Evolutionary conservation across 2,888 invertebrate genomes (phyloP).

Genomic region (Acanthosepion pharaonis): DNA sequence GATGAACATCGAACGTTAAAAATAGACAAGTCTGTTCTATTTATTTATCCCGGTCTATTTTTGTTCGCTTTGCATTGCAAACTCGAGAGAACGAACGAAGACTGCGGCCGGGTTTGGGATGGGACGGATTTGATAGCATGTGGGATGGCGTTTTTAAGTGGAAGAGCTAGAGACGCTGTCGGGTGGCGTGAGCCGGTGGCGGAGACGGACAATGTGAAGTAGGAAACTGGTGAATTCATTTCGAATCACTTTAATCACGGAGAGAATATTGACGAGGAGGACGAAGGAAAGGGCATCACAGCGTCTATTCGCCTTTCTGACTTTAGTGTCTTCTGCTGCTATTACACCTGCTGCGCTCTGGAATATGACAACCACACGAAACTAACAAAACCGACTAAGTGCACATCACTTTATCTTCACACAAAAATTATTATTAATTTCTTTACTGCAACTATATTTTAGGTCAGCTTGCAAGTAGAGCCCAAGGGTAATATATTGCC

Average conservation of each 20-base stretch:
- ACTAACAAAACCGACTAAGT: too few species aligned
- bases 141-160: not conserved
- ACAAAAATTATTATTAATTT: too few species aligned
- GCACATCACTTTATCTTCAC: too few species aligned
- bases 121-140: not conserved
- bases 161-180: not conserved
- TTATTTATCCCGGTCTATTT: not conserved
- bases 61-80: not conserved
- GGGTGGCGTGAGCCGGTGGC: not conserved
- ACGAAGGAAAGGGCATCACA: too few species aligned
- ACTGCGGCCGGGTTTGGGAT: not conserved
- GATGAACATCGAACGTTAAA: not conserved
- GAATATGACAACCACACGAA: too few species aligned
- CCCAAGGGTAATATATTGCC: too few species aligned
- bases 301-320: too few species aligned
- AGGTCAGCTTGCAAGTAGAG: too few species aligned
- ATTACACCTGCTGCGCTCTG: too few species aligned
- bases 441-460: too few species aligned
- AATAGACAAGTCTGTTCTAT: constrained; percentile 4
- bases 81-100: not conserved
- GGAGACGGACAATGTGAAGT: not conserved
- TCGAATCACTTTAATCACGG: not conserved
- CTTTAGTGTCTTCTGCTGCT: too few species aligned
- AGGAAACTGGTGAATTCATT: not conserved
- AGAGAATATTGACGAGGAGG: not conserved